Evolutionary conservation across 2,888 invertebrate species (phyloP).

Genomic region (Mythimna lalbum): DNA sequence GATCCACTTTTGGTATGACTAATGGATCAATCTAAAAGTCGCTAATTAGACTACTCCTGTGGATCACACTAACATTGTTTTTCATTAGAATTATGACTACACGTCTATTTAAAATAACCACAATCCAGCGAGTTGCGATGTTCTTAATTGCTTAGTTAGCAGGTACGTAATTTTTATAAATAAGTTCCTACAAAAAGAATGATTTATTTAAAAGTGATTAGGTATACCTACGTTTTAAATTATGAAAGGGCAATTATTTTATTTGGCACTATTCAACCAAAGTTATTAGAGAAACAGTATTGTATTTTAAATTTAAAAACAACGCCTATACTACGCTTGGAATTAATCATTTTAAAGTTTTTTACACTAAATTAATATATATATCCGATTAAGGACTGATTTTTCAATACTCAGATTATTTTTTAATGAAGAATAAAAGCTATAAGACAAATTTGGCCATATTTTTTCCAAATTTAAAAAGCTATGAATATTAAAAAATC

Average conservation of each 20-base stretch:
- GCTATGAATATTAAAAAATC: background rate
- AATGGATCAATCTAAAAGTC: constrained; percentile 75
- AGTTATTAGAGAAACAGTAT: constrained; percentile 59
- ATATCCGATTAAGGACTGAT: background rate
- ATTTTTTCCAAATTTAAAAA: background rate
- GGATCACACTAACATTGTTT: constrained; percentile 50
- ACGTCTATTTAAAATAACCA: constrained; percentile 39
- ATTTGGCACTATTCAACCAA: constrained; percentile 60
- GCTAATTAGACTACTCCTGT: constrained; percentile 43
- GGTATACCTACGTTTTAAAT: constrained; percentile 35
- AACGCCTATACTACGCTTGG: constrained; percentile 19
- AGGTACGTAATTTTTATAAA: constrained; percentile 37
- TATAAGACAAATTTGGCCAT: background rate
- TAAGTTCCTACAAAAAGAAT: constrained; percentile 61
- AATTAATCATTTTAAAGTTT: constrained; percentile 11
- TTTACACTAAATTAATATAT: background rate
- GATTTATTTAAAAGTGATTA: constrained; percentile 41
- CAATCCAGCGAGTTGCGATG: background rate
- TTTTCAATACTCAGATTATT: background rate
- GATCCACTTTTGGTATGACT: constrained; percentile 73
- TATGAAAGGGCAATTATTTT: constrained; percentile 36
- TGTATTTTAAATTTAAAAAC: constrained; percentile 20
- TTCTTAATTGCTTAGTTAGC: constrained; percentile 13
- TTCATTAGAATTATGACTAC: constrained; percentile 52
- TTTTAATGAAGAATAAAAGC: background rate